Evolutionary conservation across 2,113 vertebrate species (phyloP).

Genomic region (Epinephelus fuscoguttatus): DNA sequence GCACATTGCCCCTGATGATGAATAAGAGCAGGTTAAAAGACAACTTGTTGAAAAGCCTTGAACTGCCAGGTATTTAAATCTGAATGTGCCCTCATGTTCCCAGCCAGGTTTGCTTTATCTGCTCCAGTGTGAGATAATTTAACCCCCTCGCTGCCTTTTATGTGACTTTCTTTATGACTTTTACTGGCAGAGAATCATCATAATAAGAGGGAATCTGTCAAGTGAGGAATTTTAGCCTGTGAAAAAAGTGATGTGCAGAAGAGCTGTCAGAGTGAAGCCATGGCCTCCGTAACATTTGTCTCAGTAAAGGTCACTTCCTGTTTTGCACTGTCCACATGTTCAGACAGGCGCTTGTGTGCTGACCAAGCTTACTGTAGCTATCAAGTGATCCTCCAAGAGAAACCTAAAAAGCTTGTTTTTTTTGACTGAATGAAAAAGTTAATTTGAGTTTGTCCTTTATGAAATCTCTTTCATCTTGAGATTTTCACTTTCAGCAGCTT

Average conservation of each 20-base stretch:
- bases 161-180: background rate
- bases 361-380: slow-evolving; percentile 5
- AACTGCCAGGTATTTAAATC: background rate
- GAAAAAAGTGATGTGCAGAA: background rate
- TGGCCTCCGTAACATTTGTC: slow-evolving; percentile 28
- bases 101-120: background rate
- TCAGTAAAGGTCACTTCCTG: slow-evolving; percentile 58
- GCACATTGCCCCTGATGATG: background rate
- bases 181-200: slow-evolving; percentile 3
- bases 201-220: background rate
- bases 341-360: slow-evolving; percentile 14
- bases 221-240: slow-evolving; percentile 16
- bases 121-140: background rate
- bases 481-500: background rate
- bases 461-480: background rate
- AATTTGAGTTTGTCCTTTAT: background rate
- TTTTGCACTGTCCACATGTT: slow-evolving; percentile 55
- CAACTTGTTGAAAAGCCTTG: background rate
- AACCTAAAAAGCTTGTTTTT: background rate
- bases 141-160: background rate
- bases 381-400: background rate
- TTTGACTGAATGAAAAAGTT: background rate
- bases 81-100: background rate
- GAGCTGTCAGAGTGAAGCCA: background rate
- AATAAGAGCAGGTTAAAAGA: background rate